phyloP scores from a whole-genome alignment of 2,888 invertebrate genomes.

The Sesia bembeciformis region DNA sequence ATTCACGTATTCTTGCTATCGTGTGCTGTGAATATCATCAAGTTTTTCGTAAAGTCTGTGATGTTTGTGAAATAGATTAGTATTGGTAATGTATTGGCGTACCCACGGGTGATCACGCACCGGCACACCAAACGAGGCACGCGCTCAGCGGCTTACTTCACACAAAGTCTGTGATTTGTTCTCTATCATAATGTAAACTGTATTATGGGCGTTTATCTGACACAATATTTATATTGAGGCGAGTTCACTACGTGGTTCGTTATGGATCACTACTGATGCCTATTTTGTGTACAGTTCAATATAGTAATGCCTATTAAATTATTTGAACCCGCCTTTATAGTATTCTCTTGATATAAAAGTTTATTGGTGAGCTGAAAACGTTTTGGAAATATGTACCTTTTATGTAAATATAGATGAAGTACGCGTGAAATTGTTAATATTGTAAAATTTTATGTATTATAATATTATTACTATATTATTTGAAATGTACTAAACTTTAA shows the following conservation, averaged over 20 bases:
- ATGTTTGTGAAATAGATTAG: slow-evolving; percentile 44
- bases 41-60: slow-evolving; percentile 55
- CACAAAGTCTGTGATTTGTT: slow-evolving; percentile 16
- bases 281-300: too few species aligned
- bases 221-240: too few species aligned
- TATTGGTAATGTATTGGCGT: slow-evolving; percentile 41
- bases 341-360: too few species aligned
- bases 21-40: slow-evolving; percentile 49
- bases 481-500: not conserved
- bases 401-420: slow-evolving; percentile 51
- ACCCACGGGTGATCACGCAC: slow-evolving; percentile 33
- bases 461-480: not conserved
- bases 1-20: slow-evolving; percentile 29
- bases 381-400: slow-evolving; percentile 2
- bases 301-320: too few species aligned
- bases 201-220: too few species aligned
- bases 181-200: not conserved
- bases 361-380: too few species aligned
- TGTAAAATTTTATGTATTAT: slow-evolving; percentile 35
- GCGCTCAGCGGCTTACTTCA: slow-evolving; percentile 21
- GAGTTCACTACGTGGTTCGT: too few species aligned
- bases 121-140: not conserved
- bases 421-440: slow-evolving; percentile 56
- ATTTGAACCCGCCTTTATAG: too few species aligned
- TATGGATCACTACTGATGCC: too few species aligned